Evolutionary conservation across 2,888 invertebrate species (phyloP), one percentile per base, ranked within the genome.

Genomic region (Agrotis exclamationis): DNA sequence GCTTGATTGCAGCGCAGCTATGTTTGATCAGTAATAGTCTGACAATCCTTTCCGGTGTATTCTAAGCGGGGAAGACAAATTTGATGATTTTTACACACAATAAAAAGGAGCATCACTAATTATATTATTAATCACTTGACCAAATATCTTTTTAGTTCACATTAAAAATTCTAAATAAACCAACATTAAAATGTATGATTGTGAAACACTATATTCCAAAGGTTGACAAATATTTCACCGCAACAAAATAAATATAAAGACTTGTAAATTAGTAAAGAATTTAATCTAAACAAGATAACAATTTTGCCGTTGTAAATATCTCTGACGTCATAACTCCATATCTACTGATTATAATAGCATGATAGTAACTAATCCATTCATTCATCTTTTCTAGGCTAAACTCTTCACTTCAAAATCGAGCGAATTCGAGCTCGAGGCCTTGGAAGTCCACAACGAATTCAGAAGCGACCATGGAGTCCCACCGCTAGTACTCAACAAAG

Each of bases 401-500:
- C 87, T 95, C 79, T 95, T 95, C 86, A 87, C 92, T 69, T 92
- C 93, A 9, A 95, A 93, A 75, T 86, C 92, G 9, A 93, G 85
- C 65, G 94, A 94, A 50, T 96, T 96, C 70, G 96, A 96, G 80
- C 93, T 90, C 24, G 95, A 96, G 83, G 93, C 95, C 0, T 84
- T 96, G 58, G 93, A 95, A 80, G 88, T 93, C 1, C 96, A 96
- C 87, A 96, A 96, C 73, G 94, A 93, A 62, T 94, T 93, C 66
- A 91, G 96, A 84, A 84, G 90, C 75, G 96, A 97, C 20, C 96
- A 96, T 76, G 96, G 96, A 13, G 93, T 91, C 0, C 88, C 92
- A 20, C 93, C 97, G 3, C 89, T 97, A 78, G 95, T 96, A 65
- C 91, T 97, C 20, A 97, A 93, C 85, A 97, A 97, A 87, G 97